Base-by-base conservation (phyloP, 2,888 invertebrate genomes). In the Anticlea derivata region DNA sequence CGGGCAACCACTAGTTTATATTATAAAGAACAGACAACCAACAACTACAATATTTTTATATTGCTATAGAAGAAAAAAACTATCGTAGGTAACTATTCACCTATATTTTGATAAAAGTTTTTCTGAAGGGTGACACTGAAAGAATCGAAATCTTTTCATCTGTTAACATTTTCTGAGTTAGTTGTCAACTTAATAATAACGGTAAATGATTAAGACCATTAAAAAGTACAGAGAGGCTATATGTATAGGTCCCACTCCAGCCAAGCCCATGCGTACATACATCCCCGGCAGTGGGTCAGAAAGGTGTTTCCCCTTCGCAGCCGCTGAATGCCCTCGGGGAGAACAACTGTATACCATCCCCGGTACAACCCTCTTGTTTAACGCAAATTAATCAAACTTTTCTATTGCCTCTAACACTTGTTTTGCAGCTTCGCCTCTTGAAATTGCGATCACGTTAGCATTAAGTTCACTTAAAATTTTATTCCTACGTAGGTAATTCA, bases 341-440 rank as follows among this genome's bases (percentile, higher is more conserved):
- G 83, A 86, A 49, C 85, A 84, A 73, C 86, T 85, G 55, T 87
- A 86, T 82, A 85, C 82, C 60, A 79, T 83, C 65, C 83, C 86
- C 63, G 88, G 87, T 88, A 87, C 85, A 70, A 61, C 63, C 62
- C 61, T 68, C 11, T 11, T 31, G 30, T 30, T 49, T 52, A 45
- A 48, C 30, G 8, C 33, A 39, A 13, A 24, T 48, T 31, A 24
- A 45, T 46, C 41, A 65, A 66, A 68, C 58, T 59, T 70, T 75
- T 65, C 60, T 73, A 73, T 70, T 60, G 83, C 83, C 81, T 82
- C 61, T 45, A 57, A 65, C 56, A 66, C 57, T 72, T 78, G 60
- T 68, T 73, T 76, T 73, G 75, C 75, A 54, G 58, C 54, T 56
- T 58, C 26, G 56, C 59, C 43, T 63, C 59, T 65, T 56, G 44